Conservation (phyloP, 92 coral and sea anemone species). For the Micromussa lordhowensis region DNA sequence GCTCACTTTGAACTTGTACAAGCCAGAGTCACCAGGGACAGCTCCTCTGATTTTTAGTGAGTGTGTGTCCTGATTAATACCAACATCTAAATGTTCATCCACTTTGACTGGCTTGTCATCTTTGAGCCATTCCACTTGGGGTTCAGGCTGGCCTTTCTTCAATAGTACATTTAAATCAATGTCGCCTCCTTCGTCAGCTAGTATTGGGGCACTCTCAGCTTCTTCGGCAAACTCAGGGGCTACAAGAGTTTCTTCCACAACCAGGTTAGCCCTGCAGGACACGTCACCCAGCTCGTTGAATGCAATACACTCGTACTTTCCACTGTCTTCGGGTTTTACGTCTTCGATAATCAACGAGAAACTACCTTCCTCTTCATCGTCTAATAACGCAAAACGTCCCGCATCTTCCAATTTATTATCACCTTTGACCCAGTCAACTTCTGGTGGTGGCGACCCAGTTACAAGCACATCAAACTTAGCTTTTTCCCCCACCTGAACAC, state of each 20-base stretch:
- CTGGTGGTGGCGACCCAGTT: constrained; percentile 73
- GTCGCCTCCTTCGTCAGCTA: constrained; percentile 79
- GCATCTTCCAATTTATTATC: constrained; percentile 79
- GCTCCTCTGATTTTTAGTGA: constrained; percentile 67
- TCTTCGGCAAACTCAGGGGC: constrained; percentile 70
- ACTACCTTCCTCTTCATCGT: constrained; percentile 84
- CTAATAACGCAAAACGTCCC: constrained; percentile 80
- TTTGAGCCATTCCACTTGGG: constrained; percentile 89
- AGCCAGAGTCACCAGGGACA: constrained; percentile 79
- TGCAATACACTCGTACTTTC: constrained; percentile 80
- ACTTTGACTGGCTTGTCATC: constrained; percentile 73
- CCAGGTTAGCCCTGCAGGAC: constrained; percentile 59
- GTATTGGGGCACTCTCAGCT: constrained; percentile 66
- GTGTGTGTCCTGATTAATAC: constrained; percentile 58
- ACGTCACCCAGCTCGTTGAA: constrained; percentile 71
- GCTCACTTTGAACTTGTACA: constrained; percentile 87
- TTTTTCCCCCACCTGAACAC: constrained; percentile 74
- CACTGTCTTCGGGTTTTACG: constrained; percentile 74
- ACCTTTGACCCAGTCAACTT: constrained; percentile 92
- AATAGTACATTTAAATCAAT: constrained; percentile 75
- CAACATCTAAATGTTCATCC: constrained; percentile 65
- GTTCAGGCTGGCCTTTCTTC: constrained; percentile 86
- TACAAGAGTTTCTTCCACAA: constrained; percentile 62
- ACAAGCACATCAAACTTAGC: constrained; percentile 87
- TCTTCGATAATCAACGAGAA: constrained; percentile 84